A percentile compares a stretch with the other conserved stretches of the same genome.
phyloP scores from a whole-genome alignment of 1,140 invertebrate genomes.

The Sesamia nonagrioides region DNA sequence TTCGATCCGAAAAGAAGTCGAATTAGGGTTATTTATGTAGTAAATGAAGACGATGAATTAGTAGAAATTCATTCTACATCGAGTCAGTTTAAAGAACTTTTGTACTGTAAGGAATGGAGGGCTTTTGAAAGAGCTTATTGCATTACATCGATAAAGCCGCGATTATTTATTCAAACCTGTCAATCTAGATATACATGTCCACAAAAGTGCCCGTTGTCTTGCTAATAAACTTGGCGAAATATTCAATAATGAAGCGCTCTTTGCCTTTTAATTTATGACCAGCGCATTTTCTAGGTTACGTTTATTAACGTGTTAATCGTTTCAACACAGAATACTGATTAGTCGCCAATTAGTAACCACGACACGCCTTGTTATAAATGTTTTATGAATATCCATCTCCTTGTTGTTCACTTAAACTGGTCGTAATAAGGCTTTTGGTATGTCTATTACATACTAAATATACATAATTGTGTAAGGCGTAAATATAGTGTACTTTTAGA shows the following conservation, averaged over 20 bases:
- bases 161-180: too few species aligned
- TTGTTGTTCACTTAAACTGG: not conserved
- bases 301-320: constrained; percentile 41
- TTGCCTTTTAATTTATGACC: not conserved
- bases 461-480: constrained; percentile 1
- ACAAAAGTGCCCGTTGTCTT: not conserved
- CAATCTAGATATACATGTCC: too few species aligned
- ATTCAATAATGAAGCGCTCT: constrained; percentile 1
- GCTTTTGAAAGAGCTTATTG: too few species aligned
- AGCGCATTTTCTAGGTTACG: constrained; percentile 22
- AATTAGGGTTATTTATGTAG: too few species aligned
- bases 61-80: too few species aligned
- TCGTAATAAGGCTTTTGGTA: constrained; percentile 18
- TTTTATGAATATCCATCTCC: constrained; percentile 9
- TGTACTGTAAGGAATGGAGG: too few species aligned
- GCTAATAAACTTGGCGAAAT: not conserved
- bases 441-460: not conserved
- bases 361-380: constrained; percentile 34
- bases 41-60: too few species aligned
- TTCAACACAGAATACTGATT: constrained; percentile 44
- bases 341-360: constrained; percentile 29
- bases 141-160: too few species aligned
- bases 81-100: too few species aligned
- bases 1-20: too few species aligned
- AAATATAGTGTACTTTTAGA: constrained; percentile 2